Percentiles rank a stretch among this genome's conserved stretches.
Evolutionary conservation across 2,888 invertebrate genomes (phyloP).

Genomic region (Prostheceraeus crozeri): DNA sequence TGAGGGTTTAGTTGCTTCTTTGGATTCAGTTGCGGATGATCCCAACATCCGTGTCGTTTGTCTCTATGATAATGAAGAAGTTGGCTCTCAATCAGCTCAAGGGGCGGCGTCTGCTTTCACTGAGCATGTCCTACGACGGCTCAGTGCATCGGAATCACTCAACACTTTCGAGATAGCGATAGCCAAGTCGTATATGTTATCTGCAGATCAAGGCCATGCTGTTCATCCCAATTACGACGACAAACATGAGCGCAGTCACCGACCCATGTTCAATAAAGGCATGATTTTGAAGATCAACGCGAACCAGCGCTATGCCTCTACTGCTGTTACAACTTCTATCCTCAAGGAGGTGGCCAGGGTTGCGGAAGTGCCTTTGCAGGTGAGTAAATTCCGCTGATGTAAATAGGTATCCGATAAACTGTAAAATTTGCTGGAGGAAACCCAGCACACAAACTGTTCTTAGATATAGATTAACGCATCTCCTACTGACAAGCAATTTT

Average conservation of each 20-base stretch:
- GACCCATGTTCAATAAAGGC: slow-evolving; percentile 52
- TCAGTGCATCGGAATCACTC: slow-evolving; percentile 41
- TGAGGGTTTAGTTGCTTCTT: slow-evolving; percentile 55
- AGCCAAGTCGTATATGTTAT: slow-evolving; percentile 57
- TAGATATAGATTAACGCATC: too few relatives aligned
- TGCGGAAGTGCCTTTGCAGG: slow-evolving; percentile 58
- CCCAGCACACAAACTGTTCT: too few relatives aligned
- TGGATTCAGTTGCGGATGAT: slow-evolving; percentile 49
- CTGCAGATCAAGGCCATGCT: slow-evolving; percentile 55
- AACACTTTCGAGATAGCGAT: slow-evolving; percentile 56
- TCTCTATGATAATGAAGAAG: slow-evolving; percentile 60
- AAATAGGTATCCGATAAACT: too few relatives aligned
- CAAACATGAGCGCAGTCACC: slow-evolving; percentile 56
- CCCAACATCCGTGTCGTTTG: slow-evolving; percentile 57
- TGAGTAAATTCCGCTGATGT: too few relatives aligned
- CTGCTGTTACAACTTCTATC: slow-evolving; percentile 57
- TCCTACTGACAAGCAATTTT: too few relatives aligned
- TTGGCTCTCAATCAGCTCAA: slow-evolving; percentile 59
- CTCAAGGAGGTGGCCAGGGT: slow-evolving; percentile 56
- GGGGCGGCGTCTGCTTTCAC: slow-evolving; percentile 59
- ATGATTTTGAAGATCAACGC: slow-evolving; percentile 51
- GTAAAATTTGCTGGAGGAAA: too few relatives aligned
- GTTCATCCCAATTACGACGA: slow-evolving; percentile 60
- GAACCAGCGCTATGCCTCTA: slow-evolving; percentile 60
- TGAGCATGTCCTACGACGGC: slow-evolving; percentile 56